phyloP scores from a whole-genome alignment of 2,888 invertebrate genomes.

The Aleiodes testaceus region DNA sequence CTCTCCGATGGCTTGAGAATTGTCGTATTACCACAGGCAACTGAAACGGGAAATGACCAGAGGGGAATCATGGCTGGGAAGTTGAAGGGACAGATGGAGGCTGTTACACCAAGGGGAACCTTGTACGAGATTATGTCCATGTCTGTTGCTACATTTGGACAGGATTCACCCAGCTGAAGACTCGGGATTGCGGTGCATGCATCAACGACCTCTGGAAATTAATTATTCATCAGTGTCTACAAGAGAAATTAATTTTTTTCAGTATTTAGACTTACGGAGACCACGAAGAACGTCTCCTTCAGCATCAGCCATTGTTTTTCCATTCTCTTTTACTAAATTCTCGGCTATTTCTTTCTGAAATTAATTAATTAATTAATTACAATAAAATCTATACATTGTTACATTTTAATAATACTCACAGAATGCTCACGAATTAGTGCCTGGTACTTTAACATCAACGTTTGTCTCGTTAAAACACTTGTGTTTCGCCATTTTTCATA shows the following conservation, averaged over 20 bases:
- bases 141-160: slow-evolving; percentile 90
- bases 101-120: slow-evolving; percentile 93
- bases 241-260: not conserved
- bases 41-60: slow-evolving; percentile 92
- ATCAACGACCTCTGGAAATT: slow-evolving; percentile 90
- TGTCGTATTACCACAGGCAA: slow-evolving; percentile 95
- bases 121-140: slow-evolving; percentile 97
- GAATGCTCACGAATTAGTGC: slow-evolving; percentile 69
- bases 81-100: slow-evolving; percentile 98
- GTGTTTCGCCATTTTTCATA: slow-evolving; percentile 90
- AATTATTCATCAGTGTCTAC: too few species aligned
- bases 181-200: slow-evolving; percentile 95
- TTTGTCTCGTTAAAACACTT: slow-evolving; percentile 93
- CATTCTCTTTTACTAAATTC: slow-evolving; percentile 96
- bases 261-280: slow-evolving; percentile 84
- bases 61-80: slow-evolving; percentile 99
- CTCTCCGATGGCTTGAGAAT: slow-evolving; percentile 97
- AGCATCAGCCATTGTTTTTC: slow-evolving; percentile 96
- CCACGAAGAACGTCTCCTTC: slow-evolving; percentile 98
- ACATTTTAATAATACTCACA: slow-evolving; percentile 66
- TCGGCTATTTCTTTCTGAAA: slow-evolving; percentile 87
- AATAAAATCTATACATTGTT: too few species aligned
- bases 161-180: slow-evolving; percentile 93
- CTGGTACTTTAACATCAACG: slow-evolving; percentile 87
- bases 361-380: too few species aligned